Base-by-base conservation (phyloP, 1,140 invertebrate genomes). In the Dufourea novaeangliae region DNA sequence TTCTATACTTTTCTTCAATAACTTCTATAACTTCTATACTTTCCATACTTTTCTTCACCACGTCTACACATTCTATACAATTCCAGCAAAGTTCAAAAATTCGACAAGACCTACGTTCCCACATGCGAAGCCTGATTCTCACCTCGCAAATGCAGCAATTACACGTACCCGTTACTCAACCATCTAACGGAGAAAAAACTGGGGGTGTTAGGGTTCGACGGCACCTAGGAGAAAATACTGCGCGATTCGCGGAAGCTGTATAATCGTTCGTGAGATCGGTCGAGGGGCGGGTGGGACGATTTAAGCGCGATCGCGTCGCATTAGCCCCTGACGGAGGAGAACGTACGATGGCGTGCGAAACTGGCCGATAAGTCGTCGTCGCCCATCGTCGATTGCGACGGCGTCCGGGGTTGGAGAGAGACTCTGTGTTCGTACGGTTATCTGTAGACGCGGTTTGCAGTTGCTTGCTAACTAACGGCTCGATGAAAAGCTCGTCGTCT, bases 401-500 rank as follows among this genome's bases (percentile, higher is more conserved):
- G 46, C 56, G 64, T 50, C 66, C 22, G 62, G 59, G 66, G 25
- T n/a, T n/a, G 54, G 63, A 52, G 62, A n/a, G 57, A 61, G 62
- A 67, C n/a, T 50, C 34, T 64, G 37, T 75, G 39, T 75, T 46
- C 72, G 27, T 11, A 22, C 32, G 50, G 74, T 78, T 78, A 77
- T 79, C 80, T 66, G 34, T 41, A 52, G 68, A 68, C 68, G 50
- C 39, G 62, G 68, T 41, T n/a, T 61, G 56, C 62, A 82, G 72
- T 64, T 74, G 52, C 46, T 39, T 54, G 66, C 80, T 88, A 91
- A 92, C 89, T 90, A 91, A 91, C 88, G 90, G 90, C 90, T 91
- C 90, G 88, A 92, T 92, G 89, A 92, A 92, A 92, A 90, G 85
- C 91, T 92, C 91, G 83, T 92, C 90, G 88, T 54, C 83, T 27